These are phyloP conservation scores for Nothobranchius kuhntae DNA, from an alignment of 2,113 vertebrate species.

Conservation along the genomic window DNA sequence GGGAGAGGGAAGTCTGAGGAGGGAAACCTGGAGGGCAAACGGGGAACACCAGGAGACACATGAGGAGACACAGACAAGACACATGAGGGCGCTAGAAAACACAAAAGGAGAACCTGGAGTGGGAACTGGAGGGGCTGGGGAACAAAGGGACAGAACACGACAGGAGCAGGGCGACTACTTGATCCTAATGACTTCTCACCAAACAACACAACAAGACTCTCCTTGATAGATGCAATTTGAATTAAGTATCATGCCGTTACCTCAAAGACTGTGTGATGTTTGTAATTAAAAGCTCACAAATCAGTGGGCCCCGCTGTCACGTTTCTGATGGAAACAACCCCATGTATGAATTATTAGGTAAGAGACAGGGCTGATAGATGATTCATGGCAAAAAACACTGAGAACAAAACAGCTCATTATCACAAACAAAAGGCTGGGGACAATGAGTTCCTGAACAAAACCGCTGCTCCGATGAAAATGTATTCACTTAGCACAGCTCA, in stretches of 20 bases:
- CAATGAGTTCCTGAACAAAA: constrained; percentile 16
- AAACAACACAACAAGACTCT: neutral
- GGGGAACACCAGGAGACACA: no score
- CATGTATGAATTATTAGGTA: constrained; percentile 41
- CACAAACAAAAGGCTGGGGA: constrained; percentile 28
- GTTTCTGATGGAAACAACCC: constrained; percentile 23
- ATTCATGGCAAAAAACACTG: constrained; percentile 19
- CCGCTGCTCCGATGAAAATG: neutral
- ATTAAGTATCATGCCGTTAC: neutral
- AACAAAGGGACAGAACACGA: no score
- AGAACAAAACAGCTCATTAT: constrained; percentile 58
- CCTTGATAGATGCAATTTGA: neutral
- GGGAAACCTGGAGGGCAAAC: no score
- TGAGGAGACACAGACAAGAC: no score
- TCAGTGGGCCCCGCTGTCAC: neutral
- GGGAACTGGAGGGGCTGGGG: no score
- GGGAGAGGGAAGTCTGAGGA: no score
- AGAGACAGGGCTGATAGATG: constrained; percentile 40
- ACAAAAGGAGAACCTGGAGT: no score
- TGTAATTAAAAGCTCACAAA: constrained; percentile 4
- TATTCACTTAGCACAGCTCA: neutral
- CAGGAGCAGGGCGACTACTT: neutral
- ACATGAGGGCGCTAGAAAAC: no score
- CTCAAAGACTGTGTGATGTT: constrained; percentile 8
- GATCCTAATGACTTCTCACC: neutral